Percentiles rank a stretch among this genome's conserved stretches.
Conservation (phyloP, 2,113 vertebrate genomes). For the Carollia perspicillata region DNA sequence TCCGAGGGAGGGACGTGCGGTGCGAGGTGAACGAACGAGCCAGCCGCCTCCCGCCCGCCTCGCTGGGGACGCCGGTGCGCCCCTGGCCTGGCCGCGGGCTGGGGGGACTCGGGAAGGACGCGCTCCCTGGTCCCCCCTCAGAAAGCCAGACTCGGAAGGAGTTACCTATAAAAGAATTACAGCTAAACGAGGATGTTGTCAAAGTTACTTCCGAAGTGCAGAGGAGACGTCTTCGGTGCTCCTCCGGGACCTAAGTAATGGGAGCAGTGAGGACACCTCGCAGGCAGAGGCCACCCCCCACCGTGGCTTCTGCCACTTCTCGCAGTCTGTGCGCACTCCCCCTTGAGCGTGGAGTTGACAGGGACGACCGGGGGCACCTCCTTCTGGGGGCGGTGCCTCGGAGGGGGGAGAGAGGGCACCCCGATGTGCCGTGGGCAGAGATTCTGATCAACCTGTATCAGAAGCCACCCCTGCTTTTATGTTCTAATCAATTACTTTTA, state of each 20-base stretch:
- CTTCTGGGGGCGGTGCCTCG: not conserved
- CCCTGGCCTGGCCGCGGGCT: no score
- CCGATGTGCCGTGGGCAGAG: not conserved
- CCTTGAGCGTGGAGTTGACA: not conserved
- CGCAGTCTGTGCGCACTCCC: not conserved
- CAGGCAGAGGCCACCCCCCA: not conserved
- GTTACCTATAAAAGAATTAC: not conserved
- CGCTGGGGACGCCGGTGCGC: no score
- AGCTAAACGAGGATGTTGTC: not conserved
- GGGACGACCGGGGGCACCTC: not conserved
- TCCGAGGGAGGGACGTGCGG: not conserved
- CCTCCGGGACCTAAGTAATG: not conserved
- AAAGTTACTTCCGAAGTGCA: not conserved
- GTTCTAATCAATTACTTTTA: not conserved
- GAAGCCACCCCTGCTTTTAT: not conserved
- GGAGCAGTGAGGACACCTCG: no score
- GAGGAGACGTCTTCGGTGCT: not conserved
- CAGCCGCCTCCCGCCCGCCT: no score
- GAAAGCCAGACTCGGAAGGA: not conserved
- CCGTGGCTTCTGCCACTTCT: not conserved
- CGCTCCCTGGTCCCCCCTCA: not conserved
- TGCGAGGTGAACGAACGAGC: no score
- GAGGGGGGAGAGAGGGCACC: not conserved
- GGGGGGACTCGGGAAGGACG: not conserved
- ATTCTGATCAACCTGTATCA: not conserved